Evolutionary conservation across 2,113 vertebrate genomes (phyloP), one percentile per base, ranked within the genome.

Genomic region (Gyps fulvus): DNA sequence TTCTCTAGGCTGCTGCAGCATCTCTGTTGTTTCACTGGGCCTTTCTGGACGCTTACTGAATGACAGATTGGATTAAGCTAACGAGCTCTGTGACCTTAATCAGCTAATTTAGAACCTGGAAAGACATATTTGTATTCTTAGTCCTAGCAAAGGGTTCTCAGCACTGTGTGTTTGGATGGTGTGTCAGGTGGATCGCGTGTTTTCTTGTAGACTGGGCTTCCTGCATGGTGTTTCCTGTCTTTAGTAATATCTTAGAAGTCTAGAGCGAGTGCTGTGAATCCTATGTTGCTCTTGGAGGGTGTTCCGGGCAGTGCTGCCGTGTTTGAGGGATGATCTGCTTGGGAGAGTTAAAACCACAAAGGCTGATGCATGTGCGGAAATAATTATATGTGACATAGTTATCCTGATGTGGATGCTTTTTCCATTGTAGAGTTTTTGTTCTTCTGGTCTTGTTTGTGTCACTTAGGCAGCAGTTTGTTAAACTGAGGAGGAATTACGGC

Each of bases 61-160:
- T 88, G 65, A 49, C 54, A 80, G 67, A 92, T 72, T 84, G 95
- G 65, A 89, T 92, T 90, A 90, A 94, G 8, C 69, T 96, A 74
- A 82, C 57, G 54, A 95, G 73, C 72, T 81, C 31, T 32, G 50
- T 91, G 66, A 79, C 54, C 47, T 78, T 89, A 79, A 92, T 87
- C 40, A 66, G 54, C 49, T 88, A 36, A 50, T 79, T 83, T 67
- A 83, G 43, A 89, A 49, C 57, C 42, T 73, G 55, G 19, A 76
- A 70, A 76, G 55, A 58, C 5, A 3, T 31, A 34, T 54, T 83
- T 83, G 47, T 81, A 5, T 65, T 76, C 69, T 66, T 63, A 31
- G 14, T 80, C 42, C 34, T 81, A 54, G 67, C 25, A 38, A 23
- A 88, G 43, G 13, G 52, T 47, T 57, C 59, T 73, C n/a, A 38